A percentile compares a stretch with the other conserved stretches of the same genome.
phyloP scores from a whole-genome alignment of 2,888 invertebrate species.

The Hypselothyrea guttata region DNA sequence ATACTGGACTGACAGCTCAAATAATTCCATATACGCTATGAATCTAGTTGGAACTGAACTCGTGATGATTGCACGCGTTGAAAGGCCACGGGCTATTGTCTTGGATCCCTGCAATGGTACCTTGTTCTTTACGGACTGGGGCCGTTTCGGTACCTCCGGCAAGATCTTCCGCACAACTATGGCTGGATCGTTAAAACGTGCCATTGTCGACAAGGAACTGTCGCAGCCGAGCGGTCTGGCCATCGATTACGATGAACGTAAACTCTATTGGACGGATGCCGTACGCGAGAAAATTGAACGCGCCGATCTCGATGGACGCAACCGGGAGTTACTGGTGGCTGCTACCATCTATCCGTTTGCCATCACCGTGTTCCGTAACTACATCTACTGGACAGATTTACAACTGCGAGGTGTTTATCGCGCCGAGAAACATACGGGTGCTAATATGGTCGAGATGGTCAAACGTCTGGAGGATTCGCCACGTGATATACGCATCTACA shows the following conservation, averaged over 20 bases:
- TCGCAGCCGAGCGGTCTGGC: slow-evolving; percentile 98
- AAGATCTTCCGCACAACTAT: slow-evolving; percentile 97
- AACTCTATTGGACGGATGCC: slow-evolving; percentile 98
- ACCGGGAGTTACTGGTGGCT: slow-evolving; percentile 91
- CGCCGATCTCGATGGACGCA: slow-evolving; percentile 92
- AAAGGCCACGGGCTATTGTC: slow-evolving; percentile 96
- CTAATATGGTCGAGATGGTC: slow-evolving; percentile 96
- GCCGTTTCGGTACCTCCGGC: slow-evolving; percentile 94
- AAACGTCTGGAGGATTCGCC: slow-evolving; percentile 96
- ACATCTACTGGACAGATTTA: slow-evolving; percentile 98
- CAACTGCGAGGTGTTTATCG: slow-evolving; percentile 96
- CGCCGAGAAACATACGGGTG: slow-evolving; percentile 98
- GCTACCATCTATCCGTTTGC: slow-evolving; percentile 98
- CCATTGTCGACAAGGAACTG: slow-evolving; percentile 94
- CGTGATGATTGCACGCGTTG: slow-evolving; percentile 96
- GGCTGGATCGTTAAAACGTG: slow-evolving; percentile 95
- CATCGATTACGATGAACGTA: slow-evolving; percentile 96
- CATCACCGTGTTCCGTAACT: slow-evolving; percentile 93
- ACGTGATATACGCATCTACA: slow-evolving; percentile 94
- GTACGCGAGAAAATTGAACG: slow-evolving; percentile 97
- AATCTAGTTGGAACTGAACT: slow-evolving; percentile 93
- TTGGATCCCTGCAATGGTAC: slow-evolving; percentile 98
- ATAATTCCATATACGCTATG: slow-evolving; percentile 97
- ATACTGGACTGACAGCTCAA: slow-evolving; percentile 98
- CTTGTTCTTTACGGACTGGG: slow-evolving; percentile 98